Evolutionary conservation across 30 jellyfish, hydroid and myxozoan species (phyloP).

Genomic region (Haliclystus octoradiatus): DNA sequence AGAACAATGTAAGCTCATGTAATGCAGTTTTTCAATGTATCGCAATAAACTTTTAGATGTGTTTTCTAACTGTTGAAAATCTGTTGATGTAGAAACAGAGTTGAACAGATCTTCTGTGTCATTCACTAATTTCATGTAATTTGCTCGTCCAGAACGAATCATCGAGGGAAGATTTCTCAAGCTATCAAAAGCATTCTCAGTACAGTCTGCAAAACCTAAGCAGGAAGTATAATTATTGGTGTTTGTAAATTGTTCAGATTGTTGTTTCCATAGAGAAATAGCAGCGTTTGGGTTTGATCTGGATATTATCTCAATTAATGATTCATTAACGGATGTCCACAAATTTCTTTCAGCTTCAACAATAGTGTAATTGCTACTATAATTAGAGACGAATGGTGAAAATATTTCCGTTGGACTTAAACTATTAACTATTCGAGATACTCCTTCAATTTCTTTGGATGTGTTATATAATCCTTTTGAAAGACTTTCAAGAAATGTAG

Average conservation of each 20-base stretch:
- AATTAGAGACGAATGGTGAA: not conserved
- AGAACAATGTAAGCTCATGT: conserved; percentile 21
- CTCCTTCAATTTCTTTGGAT: not conserved
- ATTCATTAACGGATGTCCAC: not conserved
- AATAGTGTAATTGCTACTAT: not conserved
- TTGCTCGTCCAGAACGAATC: not conserved
- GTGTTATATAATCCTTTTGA: not conserved
- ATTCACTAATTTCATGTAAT: not conserved
- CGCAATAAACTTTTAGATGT: not conserved
- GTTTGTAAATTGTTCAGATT: conserved; percentile 33
- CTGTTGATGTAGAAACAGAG: too few relatives aligned
- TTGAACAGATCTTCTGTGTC: not conserved
- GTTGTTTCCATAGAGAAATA: conserved; percentile 5
- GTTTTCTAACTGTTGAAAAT: not conserved
- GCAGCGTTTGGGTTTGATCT: not conserved
- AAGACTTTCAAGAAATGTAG: not conserved
- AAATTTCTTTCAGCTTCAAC: not conserved
- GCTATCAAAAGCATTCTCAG: conserved; percentile 19
- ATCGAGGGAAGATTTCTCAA: conserved; percentile 26
- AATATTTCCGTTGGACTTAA: not conserved
- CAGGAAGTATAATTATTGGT: conserved; percentile 30
- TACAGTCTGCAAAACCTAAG: conserved; percentile 38
- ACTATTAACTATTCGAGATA: not conserved
- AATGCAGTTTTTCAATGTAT: not conserved
- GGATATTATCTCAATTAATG: not conserved